Conservation (phyloP, 2,888 invertebrate species). For the Leptopilina myrica region DNA sequence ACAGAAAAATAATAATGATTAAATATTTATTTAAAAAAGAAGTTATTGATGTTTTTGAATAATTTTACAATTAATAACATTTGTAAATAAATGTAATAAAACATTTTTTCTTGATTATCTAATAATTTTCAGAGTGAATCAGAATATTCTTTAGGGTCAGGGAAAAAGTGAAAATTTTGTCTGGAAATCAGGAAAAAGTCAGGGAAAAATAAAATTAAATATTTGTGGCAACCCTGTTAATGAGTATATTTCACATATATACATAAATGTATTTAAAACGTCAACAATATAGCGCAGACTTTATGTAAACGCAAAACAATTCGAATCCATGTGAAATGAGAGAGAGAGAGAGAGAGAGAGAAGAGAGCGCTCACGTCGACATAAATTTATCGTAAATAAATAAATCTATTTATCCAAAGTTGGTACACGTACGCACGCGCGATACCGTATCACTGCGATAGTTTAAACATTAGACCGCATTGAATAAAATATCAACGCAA, state of each 20-base stretch:
- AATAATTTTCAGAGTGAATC: too few species aligned
- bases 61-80: too few species aligned
- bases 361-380: constrained; percentile 60
- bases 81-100: too few species aligned
- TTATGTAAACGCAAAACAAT: constrained; percentile 69
- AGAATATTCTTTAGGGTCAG: too few species aligned
- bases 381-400: constrained; percentile 73
- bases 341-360: constrained; percentile 48
- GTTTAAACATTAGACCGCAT: constrained; percentile 68
- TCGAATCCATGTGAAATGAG: constrained; percentile 61
- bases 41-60: too few species aligned
- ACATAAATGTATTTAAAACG: constrained; percentile 51
- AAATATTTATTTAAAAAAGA: too few species aligned
- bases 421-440: constrained; percentile 54
- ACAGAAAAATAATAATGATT: too few species aligned
- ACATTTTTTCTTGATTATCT: too few species aligned
- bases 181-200: too few species aligned
- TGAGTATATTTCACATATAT: constrained; percentile 64
- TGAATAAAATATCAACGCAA: constrained; percentile 69
- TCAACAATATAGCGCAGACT: constrained; percentile 64
- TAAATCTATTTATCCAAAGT: constrained; percentile 71
- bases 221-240: too few species aligned
- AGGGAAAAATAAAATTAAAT: too few species aligned
- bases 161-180: too few species aligned
- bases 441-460: constrained; percentile 61